Conservation (phyloP, 30 jellyfish, hydroid and myxozoan species). For the Cassiopea andromeda region DNA sequence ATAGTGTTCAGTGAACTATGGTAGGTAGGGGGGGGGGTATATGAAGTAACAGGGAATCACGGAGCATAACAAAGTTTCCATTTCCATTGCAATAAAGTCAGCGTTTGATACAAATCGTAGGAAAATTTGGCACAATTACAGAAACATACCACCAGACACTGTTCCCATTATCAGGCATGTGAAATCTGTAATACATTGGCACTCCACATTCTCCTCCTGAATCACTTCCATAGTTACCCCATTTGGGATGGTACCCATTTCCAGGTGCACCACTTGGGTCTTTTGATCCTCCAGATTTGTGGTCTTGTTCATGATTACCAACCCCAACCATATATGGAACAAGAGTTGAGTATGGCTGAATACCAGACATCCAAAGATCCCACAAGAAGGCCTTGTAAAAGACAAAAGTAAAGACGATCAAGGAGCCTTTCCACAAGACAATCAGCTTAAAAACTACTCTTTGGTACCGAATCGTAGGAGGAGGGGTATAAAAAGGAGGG, state of each 20-base stretch:
- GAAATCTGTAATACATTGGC: constrained; percentile 90
- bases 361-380: constrained; percentile 88
- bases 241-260: constrained; percentile 86
- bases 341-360: constrained; percentile 79
- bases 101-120: no score
- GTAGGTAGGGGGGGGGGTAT: no score
- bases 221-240: constrained; percentile 86
- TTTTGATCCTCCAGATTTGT: constrained; percentile 75
- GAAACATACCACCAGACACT: constrained; percentile 81
- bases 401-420: not conserved
- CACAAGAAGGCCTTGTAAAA: constrained; percentile 74
- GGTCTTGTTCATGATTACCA: constrained; percentile 97
- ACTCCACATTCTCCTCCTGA: constrained; percentile 98
- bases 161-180: constrained; percentile 94
- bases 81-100: no score
- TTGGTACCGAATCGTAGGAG: no score
- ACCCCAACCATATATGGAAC: constrained; percentile 91
- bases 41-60: no score
- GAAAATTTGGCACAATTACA: not conserved
- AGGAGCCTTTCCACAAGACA: no score
- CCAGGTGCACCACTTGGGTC: constrained; percentile 95
- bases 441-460: no score
- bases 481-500: no score
- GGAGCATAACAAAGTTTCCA: no score
- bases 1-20: no score